Base-by-base conservation (phyloP, 2,888 invertebrate species). In the Orthosia gracilis region DNA sequence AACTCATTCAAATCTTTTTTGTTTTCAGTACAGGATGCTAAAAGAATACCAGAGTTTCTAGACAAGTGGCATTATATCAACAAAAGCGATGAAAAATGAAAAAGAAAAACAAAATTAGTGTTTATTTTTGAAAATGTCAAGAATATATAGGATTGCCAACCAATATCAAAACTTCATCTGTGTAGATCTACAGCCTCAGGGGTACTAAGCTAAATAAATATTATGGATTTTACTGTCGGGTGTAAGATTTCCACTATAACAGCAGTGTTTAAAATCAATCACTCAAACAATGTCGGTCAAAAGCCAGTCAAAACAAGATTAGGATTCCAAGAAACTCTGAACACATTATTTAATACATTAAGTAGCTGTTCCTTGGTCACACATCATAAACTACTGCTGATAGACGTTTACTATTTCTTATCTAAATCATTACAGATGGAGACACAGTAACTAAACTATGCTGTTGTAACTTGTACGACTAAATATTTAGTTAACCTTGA, bases 401-500 rank as follows among this genome's bases (percentile, higher is more conserved):
- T 86, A 85, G 78, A 62, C 40, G 26, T 57, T 62, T 71, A 76
- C 78, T 71, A 71, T 69, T 82, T 50, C 72, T 84, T 86, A 86
- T 84, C 79, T 70, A 52, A 73, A 45, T 50, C 58, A 73, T 67
- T 75, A 78, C 67, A 64, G 72, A 54, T 49, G 54, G 54, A 78
- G 72, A 74, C 64, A 69, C 66, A 71, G 65, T 67, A 72, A 72
- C 58, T 52, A 66, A 69, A 3, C 12, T 47, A 58, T 55, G 59
- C n/a, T 23, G 23, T 63, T 63, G 21, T 58, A 63, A 69, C 68
- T 75, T 68, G 64, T 45, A 71, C 61, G 40, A 18, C 50, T 80
- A 77, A 80, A 75, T 65, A 80, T 85, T 85, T 63, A 50, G 52
- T 64, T 77, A 86, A 87, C 87, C 87, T 85, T 85, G 85, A 83